A percentile compares a stretch with the other conserved stretches of the same genome.
These are phyloP conservation scores for Tenthredo notha DNA, from an alignment of 2,888 invertebrate genomes.

Conservation along the genomic window DNA sequence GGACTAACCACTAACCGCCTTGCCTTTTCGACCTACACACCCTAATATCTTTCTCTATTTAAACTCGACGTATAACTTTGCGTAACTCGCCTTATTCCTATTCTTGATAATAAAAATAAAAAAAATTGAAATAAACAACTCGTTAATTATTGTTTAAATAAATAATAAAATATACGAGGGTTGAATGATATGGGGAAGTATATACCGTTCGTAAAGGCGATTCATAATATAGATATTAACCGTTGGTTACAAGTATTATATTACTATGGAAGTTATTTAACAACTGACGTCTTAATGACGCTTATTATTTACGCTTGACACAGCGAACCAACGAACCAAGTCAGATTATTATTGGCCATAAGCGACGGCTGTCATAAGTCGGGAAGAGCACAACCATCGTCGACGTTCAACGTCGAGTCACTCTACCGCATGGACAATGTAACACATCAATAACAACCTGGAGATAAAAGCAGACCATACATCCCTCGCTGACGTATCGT, in stretches of 20 bases:
- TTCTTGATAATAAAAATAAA: background rate
- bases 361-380: slow-evolving; percentile 71
- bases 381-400: slow-evolving; percentile 33
- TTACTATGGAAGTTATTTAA: slow-evolving; percentile 10
- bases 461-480: slow-evolving; percentile 76
- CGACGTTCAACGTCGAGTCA: slow-evolving; percentile 68
- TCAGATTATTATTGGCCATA: slow-evolving; percentile 40
- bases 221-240: background rate
- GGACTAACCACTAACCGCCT: slow-evolving; percentile 3
- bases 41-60: background rate
- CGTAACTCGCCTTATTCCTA: background rate
- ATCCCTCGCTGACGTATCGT: slow-evolving; percentile 76
- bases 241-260: background rate
- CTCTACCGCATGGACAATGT: slow-evolving; percentile 72
- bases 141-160: no score
- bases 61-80: background rate
- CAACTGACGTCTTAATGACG: slow-evolving; percentile 25
- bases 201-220: no score
- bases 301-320: slow-evolving; percentile 39
- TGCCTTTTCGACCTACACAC: background rate
- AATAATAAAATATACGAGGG: background rate
- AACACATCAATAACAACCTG: slow-evolving; percentile 76
- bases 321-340: background rate
- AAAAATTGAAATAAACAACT: no score
- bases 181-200: no score